phyloP scores from a whole-genome alignment of 2,113 vertebrate species.

The Pelmatolapia mariae region DNA sequence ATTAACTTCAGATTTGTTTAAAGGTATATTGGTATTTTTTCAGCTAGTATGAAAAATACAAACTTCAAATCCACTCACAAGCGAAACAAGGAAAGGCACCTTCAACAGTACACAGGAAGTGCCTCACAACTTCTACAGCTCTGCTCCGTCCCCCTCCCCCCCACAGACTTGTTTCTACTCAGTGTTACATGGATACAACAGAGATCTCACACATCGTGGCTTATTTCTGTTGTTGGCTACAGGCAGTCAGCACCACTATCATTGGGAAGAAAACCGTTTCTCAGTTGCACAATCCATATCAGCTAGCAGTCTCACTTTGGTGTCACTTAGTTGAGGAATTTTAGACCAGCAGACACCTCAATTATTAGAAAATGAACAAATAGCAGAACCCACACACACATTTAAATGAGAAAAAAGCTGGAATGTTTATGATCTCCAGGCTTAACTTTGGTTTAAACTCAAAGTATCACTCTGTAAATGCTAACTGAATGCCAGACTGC shows the following conservation, averaged over 20 bases:
- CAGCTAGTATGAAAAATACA: constrained; percentile 57
- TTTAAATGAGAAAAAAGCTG: not conserved
- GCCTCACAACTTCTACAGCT: not conserved
- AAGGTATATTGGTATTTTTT: constrained; percentile 27
- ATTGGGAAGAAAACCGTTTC: not conserved
- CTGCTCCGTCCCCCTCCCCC: constrained; percentile 5
- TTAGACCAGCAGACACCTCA: not conserved
- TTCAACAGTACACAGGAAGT: constrained; percentile 1
- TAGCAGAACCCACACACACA: not conserved
- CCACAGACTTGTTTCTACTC: not conserved
- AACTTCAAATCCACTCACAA: constrained; percentile 35
- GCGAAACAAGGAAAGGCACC: constrained; percentile 43
- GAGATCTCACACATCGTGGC: not conserved
- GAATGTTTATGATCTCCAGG: constrained; percentile 39
- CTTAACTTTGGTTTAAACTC: not conserved
- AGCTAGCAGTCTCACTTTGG: not conserved
- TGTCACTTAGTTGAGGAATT: not conserved
- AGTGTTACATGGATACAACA: not conserved
- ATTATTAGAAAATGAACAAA: not conserved
- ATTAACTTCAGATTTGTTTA: not conserved
- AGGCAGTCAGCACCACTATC: not conserved
- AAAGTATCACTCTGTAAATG: not conserved
- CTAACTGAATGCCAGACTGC: not conserved
- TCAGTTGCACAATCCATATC: not conserved
- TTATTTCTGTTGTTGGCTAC: not conserved